A percentile compares a stretch with the other conserved stretches of the same genome.
phyloP scores from a whole-genome alignment of 2,888 invertebrate species.

The Erebia epiphron region DNA sequence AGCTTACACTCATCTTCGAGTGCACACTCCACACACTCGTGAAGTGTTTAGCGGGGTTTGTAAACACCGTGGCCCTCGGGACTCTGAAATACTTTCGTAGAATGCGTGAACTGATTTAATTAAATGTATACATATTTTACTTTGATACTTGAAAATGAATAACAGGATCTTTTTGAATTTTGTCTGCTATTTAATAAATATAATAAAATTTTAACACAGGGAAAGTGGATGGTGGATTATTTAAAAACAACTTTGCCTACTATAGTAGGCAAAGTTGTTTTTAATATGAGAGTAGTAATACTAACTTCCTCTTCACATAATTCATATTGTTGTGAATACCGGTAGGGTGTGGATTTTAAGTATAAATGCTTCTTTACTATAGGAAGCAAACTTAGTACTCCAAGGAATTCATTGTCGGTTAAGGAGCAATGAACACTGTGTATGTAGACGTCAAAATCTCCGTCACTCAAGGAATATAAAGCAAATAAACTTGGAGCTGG shows the following conservation, averaged over 20 bases:
- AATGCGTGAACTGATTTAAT: background rate
- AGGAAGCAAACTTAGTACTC: background rate
- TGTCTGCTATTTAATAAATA: no score
- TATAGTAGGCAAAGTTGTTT: no score
- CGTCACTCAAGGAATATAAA: constrained; percentile 65
- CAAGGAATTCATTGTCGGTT: background rate
- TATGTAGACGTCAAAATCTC: constrained; percentile 55
- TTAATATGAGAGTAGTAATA: no score
- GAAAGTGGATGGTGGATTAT: no score
- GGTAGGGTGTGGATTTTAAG: background rate
- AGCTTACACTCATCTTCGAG: constrained; percentile 66
- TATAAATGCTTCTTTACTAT: background rate
- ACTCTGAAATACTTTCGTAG: background rate
- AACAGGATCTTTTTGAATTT: no score
- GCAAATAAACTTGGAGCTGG: constrained; percentile 67
- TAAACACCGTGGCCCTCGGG: constrained; percentile 53
- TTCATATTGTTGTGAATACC: no score
- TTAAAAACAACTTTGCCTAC: no score
- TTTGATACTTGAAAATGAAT: background rate
- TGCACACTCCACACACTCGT: constrained; percentile 50
- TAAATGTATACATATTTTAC: background rate
- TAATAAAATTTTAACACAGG: no score
- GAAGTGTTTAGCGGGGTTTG: constrained; percentile 69
- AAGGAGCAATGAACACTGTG: background rate
- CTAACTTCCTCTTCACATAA: no score